Evolutionary conservation across 2,888 invertebrate genomes (phyloP), one percentile per base, ranked within the genome.

Genomic region (Conus canariensis): DNA sequence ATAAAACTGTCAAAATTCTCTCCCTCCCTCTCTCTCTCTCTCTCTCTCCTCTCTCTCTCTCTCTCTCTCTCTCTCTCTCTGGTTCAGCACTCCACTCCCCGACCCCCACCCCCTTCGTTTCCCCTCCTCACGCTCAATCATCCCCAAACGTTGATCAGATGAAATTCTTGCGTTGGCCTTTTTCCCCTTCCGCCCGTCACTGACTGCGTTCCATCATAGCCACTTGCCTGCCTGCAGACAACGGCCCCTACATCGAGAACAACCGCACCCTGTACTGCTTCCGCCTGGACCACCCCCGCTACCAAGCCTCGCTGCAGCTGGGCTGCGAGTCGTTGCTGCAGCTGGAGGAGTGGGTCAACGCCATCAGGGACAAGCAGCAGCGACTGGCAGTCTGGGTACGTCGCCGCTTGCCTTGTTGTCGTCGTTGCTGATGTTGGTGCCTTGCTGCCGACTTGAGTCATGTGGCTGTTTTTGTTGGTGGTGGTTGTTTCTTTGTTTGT

Each of bases 261-360:
- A 56, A 85, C 30, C 59, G 64, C 9, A 70, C 56, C 19, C 56
- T 85, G 70, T 89, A 70, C 83, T 56, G 58, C 25, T 89, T 85
- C 74, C 85, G 58, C 8, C 0, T 89, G 14, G n/a, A 70, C 6
- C 85, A 85, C 19, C 70, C 74, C 9, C 74, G 89, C 19, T 60
- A 85, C 45, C 5, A 30, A 4, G 88, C 91, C 86, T 97, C 98
- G 1, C 98, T 99, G 95, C 95, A 96, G 95, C 98, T 99, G 93
- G 98, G 98, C 0, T 98, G 98, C n/a, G 97, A 98, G 58, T 95
- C 94, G 14, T 94, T 98, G 97, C 95, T 97, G 97, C 95, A 97
- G 95, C 98, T 99, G 8, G 96, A 97, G 59, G 99, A 99, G 92
- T 99, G 99, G 99, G 97, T 98, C 91, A 97, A 97, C 5, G 97